Conservation (phyloP, 30 jellyfish, hydroid and myxozoan genomes). For the Chrysaora quinquecirrha region DNA sequence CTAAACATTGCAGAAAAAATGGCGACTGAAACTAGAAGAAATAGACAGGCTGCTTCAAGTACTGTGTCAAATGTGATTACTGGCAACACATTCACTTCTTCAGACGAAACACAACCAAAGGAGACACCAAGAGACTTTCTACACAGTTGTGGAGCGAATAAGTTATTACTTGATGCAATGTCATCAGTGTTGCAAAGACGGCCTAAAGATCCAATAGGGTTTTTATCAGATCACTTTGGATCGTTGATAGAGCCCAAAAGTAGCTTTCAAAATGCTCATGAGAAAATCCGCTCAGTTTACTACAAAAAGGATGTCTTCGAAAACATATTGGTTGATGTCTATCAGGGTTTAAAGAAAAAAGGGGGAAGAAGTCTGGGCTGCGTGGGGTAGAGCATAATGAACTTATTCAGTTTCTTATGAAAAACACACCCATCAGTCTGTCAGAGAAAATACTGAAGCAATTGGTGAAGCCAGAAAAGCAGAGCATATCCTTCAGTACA, state of each 20-base stretch:
- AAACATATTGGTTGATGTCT: slow-evolving; percentile 64
- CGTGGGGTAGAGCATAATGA: slow-evolving; percentile 55
- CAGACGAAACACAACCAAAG: slow-evolving; percentile 2
- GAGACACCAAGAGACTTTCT: slow-evolving; percentile 80
- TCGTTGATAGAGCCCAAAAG: slow-evolving; percentile 50
- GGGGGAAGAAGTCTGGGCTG: slow-evolving; percentile 11
- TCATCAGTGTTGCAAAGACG: slow-evolving; percentile 48
- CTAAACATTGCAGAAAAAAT: background rate
- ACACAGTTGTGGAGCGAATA: slow-evolving; percentile 38
- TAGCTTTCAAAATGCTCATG: slow-evolving; percentile 51
- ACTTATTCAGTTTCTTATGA: slow-evolving; percentile 22
- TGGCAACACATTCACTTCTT: background rate
- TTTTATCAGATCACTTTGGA: slow-evolving; percentile 67
- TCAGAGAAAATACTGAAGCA: slow-evolving; percentile 37
- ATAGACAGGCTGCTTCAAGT: background rate
- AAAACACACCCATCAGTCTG: slow-evolving; percentile 27
- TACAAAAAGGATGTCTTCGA: slow-evolving; percentile 48
- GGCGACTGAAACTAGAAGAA: background rate
- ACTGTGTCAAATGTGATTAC: background rate
- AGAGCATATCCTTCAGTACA: slow-evolving; percentile 29
- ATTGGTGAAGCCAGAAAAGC: slow-evolving; percentile 54
- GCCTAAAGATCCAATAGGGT: slow-evolving; percentile 82
- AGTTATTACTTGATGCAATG: slow-evolving; percentile 51
- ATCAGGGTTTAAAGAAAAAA: slow-evolving; percentile 19
- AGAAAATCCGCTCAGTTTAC: slow-evolving; percentile 28